These are phyloP conservation scores for Drosophila albomicans DNA, from an alignment of 1,140 invertebrate species.

Conservation along the genomic window DNA sequence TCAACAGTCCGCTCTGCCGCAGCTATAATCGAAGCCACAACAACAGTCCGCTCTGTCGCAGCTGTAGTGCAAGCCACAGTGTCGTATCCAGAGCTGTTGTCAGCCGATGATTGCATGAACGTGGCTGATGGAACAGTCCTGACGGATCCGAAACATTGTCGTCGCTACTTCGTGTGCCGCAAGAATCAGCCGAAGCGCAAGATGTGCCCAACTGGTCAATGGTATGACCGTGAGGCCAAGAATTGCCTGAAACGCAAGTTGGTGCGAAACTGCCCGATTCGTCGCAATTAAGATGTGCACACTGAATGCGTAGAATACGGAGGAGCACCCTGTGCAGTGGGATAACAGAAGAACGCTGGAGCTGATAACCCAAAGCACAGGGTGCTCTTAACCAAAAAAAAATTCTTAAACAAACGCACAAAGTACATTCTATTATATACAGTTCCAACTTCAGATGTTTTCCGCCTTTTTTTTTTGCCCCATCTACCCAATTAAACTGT, in stretches of 20 bases:
- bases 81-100: constrained; percentile 1
- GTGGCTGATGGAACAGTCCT: constrained; percentile 43
- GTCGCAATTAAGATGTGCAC: constrained; percentile 40
- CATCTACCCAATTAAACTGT: neutral
- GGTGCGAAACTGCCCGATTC: constrained; percentile 43
- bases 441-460: constrained; percentile 8
- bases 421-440: neutral
- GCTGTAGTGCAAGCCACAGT: neutral
- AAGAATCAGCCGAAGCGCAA: constrained; percentile 37
- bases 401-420: neutral
- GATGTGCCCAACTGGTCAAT: constrained; percentile 45
- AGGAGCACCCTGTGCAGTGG: neutral
- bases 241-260: constrained; percentile 34
- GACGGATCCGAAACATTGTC: constrained; percentile 50
- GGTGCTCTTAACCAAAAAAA: neutral
- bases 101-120: constrained; percentile 35
- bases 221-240: constrained; percentile 54
- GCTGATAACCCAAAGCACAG: constrained; percentile 11
- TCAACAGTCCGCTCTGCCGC: neutral
- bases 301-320: constrained; percentile 4
- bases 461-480: constrained; percentile 9
- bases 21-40: neutral
- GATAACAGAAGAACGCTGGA: neutral
- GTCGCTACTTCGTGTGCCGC: constrained; percentile 55
- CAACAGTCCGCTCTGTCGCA: neutral